Base-by-base conservation (phyloP, 1,140 invertebrate species). In the Himalopsyche phryganea region DNA sequence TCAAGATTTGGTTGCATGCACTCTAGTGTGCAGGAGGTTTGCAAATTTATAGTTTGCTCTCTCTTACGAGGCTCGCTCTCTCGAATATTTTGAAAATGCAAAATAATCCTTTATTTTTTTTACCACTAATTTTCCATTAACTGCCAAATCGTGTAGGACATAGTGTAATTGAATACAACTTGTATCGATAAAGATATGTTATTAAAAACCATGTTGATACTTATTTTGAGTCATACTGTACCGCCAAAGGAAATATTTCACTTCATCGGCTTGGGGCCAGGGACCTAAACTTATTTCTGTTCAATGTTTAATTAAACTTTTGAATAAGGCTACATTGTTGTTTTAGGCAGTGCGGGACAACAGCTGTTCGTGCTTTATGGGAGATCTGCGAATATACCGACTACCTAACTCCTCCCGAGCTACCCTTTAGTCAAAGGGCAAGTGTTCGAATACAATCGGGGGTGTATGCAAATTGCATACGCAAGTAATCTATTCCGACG, bases 281-380 rank as follows among this genome's bases (percentile, higher is more conserved):
- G 18, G 14, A 5, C 18, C 42, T n/a, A 45, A n/a, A 17, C 45
- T 47, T 58, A 47, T 47, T 58, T 11, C 36, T 32, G 46, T 58
- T 58, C 35, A 48, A 50, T 58, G 55, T 58, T 58, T 58, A 58
- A 58, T 58, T 58, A 58, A 58, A 58, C 47, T 58, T 58, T 44
- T 47, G 9, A 11, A 35, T 38, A 51, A 38, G 51, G 23, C 33
- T 33, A 40, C 51, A 54, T 40, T 45, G 55, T 54, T 54, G 51
- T 54, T 54, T 44, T 28, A 32, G 45, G 35, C 19, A n/a, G 47
- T 36, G 49, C 46, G 23, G 23, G 49, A 50, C 55, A 58, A 47
- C 55, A 50, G 55, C 47, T 32, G 28, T 9, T 44, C 33, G 33
- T 50, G 47, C 55, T 58, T 58, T 55, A 55, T 55, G 45, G 32